Base-by-base conservation (phyloP, 92 coral and sea anemone genomes). In the Nematostella vectensis region DNA sequence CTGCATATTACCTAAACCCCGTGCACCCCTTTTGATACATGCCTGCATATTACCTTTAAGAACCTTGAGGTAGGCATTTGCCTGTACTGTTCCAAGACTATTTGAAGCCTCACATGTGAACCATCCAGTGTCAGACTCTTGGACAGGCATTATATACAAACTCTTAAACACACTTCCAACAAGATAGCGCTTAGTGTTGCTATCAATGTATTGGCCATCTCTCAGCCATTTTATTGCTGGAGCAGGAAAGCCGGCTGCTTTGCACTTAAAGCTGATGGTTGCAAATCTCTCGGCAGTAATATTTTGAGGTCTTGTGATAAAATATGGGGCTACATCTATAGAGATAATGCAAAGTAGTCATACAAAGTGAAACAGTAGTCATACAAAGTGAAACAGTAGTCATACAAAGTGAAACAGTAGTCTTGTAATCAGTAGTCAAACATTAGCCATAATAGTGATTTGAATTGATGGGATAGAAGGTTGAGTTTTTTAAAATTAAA, bases 61-160 rank as follows among this genome's bases (percentile, higher is more conserved):
- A 22, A 80, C 67, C 31, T 61, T 71, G 27, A 85, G 53, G 49
- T 66, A 67, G 1, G 84, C 83, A 75, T 67, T 48, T 38, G 83
- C 70, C 0, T 57, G 52, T 30, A 67, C 50, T 15, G 62, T 80
- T 15, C 88, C 95, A 67, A 53, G 28, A 10, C 15, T 19, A 29
- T 85, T 85, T 42, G 59, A 44, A n/a, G 83, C 95, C 27, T 56
- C 53, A 48, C 95, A 85, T 16, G 81, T 73, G 56, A 70, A 58
- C 59, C 53, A 59, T n/a, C 61, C 75, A 45, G 9, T 11, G 59
- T 80, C 88, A 16, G 77, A 53, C 67, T 64, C 61, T 4, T 29
- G 66, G 18, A 48, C 43, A 29, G 69, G 72, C 48, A 55, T 47
- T 29, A 57, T 65, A 50, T 59, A 59, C 10, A 70, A 63, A 23